Conservation (phyloP, 2,888 invertebrate genomes). For the Kryphioiulus occultus region DNA sequence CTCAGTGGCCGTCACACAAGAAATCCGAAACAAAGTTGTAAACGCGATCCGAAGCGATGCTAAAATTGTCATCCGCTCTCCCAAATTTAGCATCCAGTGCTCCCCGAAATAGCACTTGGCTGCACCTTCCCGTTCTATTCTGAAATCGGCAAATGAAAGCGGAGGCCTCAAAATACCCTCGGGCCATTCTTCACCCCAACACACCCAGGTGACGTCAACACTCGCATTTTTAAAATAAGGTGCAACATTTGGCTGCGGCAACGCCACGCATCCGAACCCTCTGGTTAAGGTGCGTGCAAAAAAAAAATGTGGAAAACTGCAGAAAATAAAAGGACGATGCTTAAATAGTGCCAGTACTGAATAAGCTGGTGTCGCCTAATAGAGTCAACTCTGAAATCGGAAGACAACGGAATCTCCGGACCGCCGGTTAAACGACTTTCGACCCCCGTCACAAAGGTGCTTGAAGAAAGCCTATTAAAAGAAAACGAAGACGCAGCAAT, state of each 20-base stretch:
- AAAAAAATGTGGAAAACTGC: neutral
- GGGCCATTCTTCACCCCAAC: slow-evolving; percentile 32
- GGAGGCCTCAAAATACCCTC: neutral
- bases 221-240: slow-evolving; percentile 39
- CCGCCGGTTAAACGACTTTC: neutral
- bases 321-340: neutral
- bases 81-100: slow-evolving; percentile 32
- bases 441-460: slow-evolving; percentile 19
- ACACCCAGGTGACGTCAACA: slow-evolving; percentile 40
- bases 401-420: neutral
- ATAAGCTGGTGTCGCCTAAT: neutral
- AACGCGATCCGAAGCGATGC: neutral
- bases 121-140: slow-evolving; percentile 32
- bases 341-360: neutral
- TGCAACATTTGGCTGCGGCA: slow-evolving; percentile 25
- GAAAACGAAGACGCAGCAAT: neutral
- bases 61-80: neutral
- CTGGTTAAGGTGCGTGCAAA: neutral
- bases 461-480: slow-evolving; percentile 14
- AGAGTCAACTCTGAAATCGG: neutral
- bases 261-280: neutral
- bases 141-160: slow-evolving; percentile 22
- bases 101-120: slow-evolving; percentile 6
- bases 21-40: slow-evolving; percentile 39
- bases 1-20: slow-evolving; percentile 31